A percentile compares a stretch with the other conserved stretches of the same genome.
Evolutionary conservation across 37 sponge, comb jelly and placozoan genomes (phyloP).

Genomic region (Hexactinellida sp.): DNA sequence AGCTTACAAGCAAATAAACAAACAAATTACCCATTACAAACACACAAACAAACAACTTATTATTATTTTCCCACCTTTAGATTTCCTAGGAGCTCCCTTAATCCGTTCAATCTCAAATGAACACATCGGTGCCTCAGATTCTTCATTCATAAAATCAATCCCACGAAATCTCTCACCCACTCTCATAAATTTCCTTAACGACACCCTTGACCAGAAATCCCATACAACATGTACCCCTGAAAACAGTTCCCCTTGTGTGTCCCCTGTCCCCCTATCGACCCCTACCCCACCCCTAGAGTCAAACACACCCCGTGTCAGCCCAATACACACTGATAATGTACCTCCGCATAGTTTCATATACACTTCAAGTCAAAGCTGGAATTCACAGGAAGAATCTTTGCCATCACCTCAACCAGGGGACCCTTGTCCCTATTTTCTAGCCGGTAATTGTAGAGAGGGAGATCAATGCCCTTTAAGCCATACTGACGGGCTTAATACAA

Average conservation of each 20-base stretch:
- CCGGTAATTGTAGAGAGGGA: slow-evolving; percentile 30
- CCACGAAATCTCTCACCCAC: slow-evolving; percentile 9
- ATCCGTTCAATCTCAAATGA: neutral
- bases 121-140: neutral
- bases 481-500: neutral
- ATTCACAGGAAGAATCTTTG: neutral
- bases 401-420: slow-evolving; percentile 1
- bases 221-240: neutral
- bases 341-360: neutral
- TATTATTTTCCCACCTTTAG: neutral
- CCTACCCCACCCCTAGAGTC: neutral
- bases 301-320: neutral
- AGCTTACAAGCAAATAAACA: neutral
- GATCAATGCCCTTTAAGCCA: slow-evolving; percentile 28
- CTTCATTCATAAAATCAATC: neutral
- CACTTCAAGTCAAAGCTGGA: neutral
- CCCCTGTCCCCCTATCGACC: neutral
- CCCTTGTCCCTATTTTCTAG: slow-evolving; percentile 30
- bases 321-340: neutral
- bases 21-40: neutral
- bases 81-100: neutral
- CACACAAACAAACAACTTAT: neutral
- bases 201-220: neutral
- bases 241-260: neutral
- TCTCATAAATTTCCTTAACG: neutral